A percentile compares a stretch with the other conserved stretches of the same genome.
These are phyloP conservation scores for Pantala flavescens DNA, from an alignment of 1,140 invertebrate species.

Conservation along the genomic window DNA sequence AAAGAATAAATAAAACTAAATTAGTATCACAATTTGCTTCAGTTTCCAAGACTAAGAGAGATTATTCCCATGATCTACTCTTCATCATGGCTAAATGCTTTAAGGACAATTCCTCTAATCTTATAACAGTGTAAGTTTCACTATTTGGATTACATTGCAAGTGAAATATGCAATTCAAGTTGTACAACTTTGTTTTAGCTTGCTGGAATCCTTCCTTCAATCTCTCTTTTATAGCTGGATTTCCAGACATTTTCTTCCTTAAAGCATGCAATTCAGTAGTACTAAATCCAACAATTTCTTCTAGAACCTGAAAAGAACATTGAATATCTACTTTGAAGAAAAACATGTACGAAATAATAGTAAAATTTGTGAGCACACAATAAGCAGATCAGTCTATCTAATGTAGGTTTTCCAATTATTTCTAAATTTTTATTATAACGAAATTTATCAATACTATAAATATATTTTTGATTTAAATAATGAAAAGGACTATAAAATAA, in stretches of 20 bases:
- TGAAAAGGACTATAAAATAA: too few relatives aligned
- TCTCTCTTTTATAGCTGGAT: neutral
- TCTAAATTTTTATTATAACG: too few relatives aligned
- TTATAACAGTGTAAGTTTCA: neutral
- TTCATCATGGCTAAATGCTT: neutral
- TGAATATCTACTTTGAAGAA: neutral
- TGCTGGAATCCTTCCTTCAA: neutral
- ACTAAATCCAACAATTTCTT: conserved; percentile 29
- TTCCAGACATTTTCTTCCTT: neutral
- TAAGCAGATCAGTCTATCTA: too few relatives aligned
- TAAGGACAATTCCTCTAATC: neutral
- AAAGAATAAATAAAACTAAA: too few relatives aligned
- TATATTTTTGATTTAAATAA: too few relatives aligned
- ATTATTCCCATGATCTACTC: too few relatives aligned
- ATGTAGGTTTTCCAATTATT: too few relatives aligned
- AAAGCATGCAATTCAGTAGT: conserved; percentile 26
- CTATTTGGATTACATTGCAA: neutral
- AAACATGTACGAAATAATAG: too few relatives aligned
- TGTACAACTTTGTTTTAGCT: neutral
- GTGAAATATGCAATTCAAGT: neutral
- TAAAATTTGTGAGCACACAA: too few relatives aligned
- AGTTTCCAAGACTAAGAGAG: too few relatives aligned
- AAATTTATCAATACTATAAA: too few relatives aligned
- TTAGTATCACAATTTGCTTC: too few relatives aligned
- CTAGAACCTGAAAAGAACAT: conserved; percentile 28